A percentile compares a stretch with the other conserved stretches of the same genome.
Conservation (phyloP, 2,113 vertebrate species). For the Cygnus atratus region DNA sequence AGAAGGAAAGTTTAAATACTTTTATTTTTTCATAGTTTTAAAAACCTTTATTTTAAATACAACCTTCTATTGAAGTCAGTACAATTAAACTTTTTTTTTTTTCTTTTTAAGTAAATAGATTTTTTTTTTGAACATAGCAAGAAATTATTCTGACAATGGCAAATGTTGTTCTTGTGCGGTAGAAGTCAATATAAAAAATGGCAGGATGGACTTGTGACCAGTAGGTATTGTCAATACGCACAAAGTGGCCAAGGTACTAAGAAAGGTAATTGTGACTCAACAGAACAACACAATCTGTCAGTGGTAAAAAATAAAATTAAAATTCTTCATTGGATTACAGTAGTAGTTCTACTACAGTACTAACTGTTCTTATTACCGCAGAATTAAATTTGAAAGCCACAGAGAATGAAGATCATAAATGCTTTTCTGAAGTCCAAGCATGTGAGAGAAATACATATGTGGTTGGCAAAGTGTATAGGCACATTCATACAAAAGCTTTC, state of each 20-base stretch:
- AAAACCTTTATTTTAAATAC: background rate
- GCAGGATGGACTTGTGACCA: background rate
- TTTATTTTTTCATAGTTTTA: background rate
- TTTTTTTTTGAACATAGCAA: background rate
- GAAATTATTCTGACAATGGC: background rate
- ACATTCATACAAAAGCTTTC: background rate
- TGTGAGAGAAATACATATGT: background rate
- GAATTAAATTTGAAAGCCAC: background rate
- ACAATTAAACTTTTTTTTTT: accelerated
- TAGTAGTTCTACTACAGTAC: background rate
- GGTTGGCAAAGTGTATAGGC: accelerated
- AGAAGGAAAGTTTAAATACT: background rate
- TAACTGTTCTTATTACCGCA: background rate
- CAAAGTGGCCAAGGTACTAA: background rate
- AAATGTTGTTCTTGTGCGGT: background rate
- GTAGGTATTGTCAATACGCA: background rate
- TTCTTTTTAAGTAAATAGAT: background rate
- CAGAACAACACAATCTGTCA: background rate
- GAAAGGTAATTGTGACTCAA: background rate
- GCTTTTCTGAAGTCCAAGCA: background rate
- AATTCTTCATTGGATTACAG: background rate
- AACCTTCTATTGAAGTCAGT: background rate
- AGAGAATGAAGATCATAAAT: background rate
- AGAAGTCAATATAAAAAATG: background rate
- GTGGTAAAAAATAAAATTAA: background rate